A percentile compares a stretch with the other conserved stretches of the same genome.
phyloP scores from a whole-genome alignment of 2,797 vertebrate genomes.

The Alectoris magna region DNA sequence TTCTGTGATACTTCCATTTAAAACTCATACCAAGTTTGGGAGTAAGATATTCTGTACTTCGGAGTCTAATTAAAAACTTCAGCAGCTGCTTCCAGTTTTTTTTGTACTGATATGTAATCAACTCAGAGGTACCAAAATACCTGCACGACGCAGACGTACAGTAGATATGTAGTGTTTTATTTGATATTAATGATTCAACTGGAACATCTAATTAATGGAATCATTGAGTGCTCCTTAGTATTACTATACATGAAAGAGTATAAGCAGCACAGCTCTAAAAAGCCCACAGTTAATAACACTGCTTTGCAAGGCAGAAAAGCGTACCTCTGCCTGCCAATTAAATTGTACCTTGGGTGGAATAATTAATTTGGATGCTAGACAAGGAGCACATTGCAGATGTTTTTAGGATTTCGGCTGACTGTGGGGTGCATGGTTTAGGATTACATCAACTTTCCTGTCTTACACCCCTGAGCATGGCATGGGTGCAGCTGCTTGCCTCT shows the following conservation, averaged over 20 bases:
- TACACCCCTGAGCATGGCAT: background rate
- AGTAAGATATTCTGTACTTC: background rate
- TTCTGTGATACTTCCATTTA: background rate
- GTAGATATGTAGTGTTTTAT: slow-evolving; percentile 11
- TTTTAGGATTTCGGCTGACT: background rate
- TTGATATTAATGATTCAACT: slow-evolving; percentile 42
- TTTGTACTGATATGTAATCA: background rate
- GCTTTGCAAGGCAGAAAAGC: slow-evolving; percentile 45
- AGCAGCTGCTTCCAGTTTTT: background rate
- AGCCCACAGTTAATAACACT: background rate
- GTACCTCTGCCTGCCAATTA: slow-evolving; percentile 15
- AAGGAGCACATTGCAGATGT: background rate
- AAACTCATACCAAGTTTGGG: background rate
- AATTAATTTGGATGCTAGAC: background rate
- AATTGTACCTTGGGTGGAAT: background rate
- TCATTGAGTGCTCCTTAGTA: background rate
- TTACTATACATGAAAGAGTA: background rate
- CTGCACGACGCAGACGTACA: background rate
- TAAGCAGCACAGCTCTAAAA: background rate
- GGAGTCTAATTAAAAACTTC: background rate
- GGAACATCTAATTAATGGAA: slow-evolving; percentile 17
- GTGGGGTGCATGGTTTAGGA: background rate
- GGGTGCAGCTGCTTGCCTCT: background rate
- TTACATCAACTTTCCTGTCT: background rate
- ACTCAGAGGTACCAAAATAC: background rate